phyloP scores from a whole-genome alignment of 2,113 vertebrate genomes.

The Scomber colias region DNA sequence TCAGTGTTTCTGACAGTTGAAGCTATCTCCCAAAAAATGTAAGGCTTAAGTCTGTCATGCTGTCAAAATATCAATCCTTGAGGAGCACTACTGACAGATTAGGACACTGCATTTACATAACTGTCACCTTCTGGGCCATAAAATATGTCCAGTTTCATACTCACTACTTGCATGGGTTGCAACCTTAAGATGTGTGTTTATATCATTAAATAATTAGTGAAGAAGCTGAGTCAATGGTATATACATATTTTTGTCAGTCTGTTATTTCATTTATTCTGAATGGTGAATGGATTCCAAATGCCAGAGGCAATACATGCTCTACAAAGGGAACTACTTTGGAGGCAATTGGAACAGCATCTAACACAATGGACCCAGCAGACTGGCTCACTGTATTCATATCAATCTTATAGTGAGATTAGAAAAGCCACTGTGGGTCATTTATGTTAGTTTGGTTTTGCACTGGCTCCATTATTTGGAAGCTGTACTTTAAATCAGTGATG shows the following conservation, averaged over 20 bases:
- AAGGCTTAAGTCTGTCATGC: constrained; percentile 63
- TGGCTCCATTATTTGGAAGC: constrained; percentile 23
- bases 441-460: constrained; percentile 42
- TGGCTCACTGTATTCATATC: constrained; percentile 57
- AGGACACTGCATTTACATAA: constrained; percentile 71
- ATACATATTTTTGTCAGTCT: constrained; percentile 1
- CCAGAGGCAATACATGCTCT: constrained; percentile 57
- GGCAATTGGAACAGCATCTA: constrained; percentile 54
- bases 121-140: constrained; percentile 59
- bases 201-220: not conserved
- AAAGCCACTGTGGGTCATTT: constrained; percentile 56
- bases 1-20: constrained; percentile 64
- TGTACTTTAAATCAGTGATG: constrained; percentile 6
- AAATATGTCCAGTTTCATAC: constrained; percentile 1
- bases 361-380: constrained; percentile 60
- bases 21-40: constrained; percentile 66
- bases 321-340: constrained; percentile 55
- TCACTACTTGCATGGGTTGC: not conserved
- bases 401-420: constrained; percentile 50
- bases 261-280: constrained; percentile 56
- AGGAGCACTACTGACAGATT: constrained; percentile 68
- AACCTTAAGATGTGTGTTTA: not conserved
- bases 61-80: constrained; percentile 71
- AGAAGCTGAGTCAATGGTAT: not conserved
- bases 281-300: constrained; percentile 54